Conservation (phyloP, 2,797 vertebrate genomes). For the Hephaestus fuliginosus region DNA sequence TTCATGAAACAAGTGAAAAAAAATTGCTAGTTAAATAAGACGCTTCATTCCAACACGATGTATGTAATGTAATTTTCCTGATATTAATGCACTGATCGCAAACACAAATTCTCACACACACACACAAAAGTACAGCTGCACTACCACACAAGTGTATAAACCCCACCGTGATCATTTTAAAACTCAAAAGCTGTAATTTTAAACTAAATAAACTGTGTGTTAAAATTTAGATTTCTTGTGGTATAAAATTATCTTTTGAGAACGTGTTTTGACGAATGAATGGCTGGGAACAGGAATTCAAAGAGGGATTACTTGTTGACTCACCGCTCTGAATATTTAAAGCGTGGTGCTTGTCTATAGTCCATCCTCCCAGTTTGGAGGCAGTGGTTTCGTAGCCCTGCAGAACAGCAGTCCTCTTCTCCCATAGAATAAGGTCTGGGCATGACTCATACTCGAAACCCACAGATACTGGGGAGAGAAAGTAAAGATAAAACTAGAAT, state of each 20-base stretch:
- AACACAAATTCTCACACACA: not conserved
- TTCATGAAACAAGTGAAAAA: not conserved
- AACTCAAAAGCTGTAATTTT: not conserved
- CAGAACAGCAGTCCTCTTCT: conserved; percentile 95
- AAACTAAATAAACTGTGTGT: not conserved
- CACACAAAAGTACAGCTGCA: not conserved
- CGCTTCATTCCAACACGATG: not conserved
- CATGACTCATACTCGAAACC: conserved; percentile 99
- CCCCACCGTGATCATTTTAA: not conserved
- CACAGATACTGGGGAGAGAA: conserved; percentile 89
- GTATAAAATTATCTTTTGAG: conserved; percentile 1
- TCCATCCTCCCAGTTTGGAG: conserved; percentile 97
- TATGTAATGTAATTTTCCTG: not conserved
- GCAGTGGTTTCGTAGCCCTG: conserved; percentile 96
- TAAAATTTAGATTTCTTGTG: conserved; percentile 10
- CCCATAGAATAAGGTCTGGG: conserved; percentile 97
- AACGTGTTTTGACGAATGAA: conserved; percentile 20
- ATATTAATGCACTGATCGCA: not conserved
- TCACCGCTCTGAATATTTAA: conserved; percentile 98
- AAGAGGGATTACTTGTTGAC: conserved; percentile 57
- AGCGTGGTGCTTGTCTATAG: conserved; percentile 95
- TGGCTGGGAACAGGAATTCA: not conserved
- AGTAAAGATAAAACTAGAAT: not conserved
- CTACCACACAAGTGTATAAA: not conserved
- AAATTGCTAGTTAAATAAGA: not conserved